phyloP scores from a whole-genome alignment of 2,113 vertebrate genomes.

The Bos indicus region DNA sequence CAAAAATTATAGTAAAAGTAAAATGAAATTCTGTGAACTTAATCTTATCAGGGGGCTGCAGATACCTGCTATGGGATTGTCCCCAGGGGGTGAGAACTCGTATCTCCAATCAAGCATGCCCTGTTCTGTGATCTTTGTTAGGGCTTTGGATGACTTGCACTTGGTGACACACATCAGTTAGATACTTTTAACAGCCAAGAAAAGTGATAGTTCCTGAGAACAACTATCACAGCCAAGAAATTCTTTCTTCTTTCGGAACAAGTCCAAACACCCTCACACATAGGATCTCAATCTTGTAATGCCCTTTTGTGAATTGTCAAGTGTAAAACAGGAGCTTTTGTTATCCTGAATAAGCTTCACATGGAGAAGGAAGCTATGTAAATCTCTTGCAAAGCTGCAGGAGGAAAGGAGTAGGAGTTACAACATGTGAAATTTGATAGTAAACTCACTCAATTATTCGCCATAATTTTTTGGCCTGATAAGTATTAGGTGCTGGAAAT shows the following conservation, averaged over 20 bases:
- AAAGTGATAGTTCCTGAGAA: conserved; percentile 57
- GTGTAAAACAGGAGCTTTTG: conserved; percentile 2
- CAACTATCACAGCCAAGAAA: conserved; percentile 43
- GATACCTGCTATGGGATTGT: neutral
- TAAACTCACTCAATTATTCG: neutral
- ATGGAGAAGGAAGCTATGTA: neutral
- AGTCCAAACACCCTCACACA: conserved; percentile 12
- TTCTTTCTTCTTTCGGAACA: conserved; percentile 8
- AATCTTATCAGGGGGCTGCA: neutral
- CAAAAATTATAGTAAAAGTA: neutral
- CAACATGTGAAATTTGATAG: neutral
- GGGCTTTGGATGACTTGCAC: neutral
- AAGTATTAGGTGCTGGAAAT: neutral
- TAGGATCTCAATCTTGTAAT: conserved; percentile 6
- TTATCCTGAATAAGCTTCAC: neutral
- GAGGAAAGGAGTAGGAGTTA: neutral
- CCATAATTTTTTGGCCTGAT: neutral
- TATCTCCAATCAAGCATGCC: neutral
- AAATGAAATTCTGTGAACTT: neutral
- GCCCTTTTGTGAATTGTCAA: conserved; percentile 44
- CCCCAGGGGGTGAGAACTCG: neutral
- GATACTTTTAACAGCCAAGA: conserved; percentile 45
- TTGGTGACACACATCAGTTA: conserved; percentile 48
- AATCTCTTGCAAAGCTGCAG: neutral
- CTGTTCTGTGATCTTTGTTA: neutral